phyloP scores from a whole-genome alignment of 2,888 invertebrate genomes.

The Acanthopleura granulata region DNA sequence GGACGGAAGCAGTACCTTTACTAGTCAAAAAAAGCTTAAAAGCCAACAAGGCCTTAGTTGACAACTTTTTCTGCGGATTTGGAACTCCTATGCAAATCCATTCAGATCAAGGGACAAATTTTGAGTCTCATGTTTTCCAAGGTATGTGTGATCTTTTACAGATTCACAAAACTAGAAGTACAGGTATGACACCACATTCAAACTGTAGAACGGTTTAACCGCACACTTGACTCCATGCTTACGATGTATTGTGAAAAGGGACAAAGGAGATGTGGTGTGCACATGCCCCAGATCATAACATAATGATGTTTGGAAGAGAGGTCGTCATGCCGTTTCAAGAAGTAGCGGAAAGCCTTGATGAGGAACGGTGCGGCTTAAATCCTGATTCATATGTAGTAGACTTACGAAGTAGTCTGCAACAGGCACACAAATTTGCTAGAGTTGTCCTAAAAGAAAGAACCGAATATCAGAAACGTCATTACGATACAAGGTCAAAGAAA shows the following conservation, averaged over 20 bases:
- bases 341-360: background rate
- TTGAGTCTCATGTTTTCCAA: constrained; percentile 25
- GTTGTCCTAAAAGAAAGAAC: background rate
- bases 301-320: too few species aligned
- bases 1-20: background rate
- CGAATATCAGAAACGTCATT: background rate
- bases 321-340: background rate
- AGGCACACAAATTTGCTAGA: background rate
- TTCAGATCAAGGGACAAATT: constrained; percentile 26
- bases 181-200: constrained; percentile 26
- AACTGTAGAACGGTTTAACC: constrained; percentile 34
- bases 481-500: background rate
- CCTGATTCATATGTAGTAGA: background rate
- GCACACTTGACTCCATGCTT: constrained; percentile 28
- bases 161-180: constrained; percentile 30
- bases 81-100: constrained; percentile 26
- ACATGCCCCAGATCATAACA: constrained; percentile 28
- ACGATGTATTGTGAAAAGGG: constrained; percentile 23
- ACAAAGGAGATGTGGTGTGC: constrained; percentile 28
- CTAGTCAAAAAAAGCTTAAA: background rate
- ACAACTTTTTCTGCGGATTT: constrained; percentile 17
- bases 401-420: background rate
- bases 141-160: constrained; percentile 28
- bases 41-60: background rate
- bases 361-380: background rate